phyloP scores from a whole-genome alignment of 92 coral and sea anemone genomes.

The Siderastrea siderea region DNA sequence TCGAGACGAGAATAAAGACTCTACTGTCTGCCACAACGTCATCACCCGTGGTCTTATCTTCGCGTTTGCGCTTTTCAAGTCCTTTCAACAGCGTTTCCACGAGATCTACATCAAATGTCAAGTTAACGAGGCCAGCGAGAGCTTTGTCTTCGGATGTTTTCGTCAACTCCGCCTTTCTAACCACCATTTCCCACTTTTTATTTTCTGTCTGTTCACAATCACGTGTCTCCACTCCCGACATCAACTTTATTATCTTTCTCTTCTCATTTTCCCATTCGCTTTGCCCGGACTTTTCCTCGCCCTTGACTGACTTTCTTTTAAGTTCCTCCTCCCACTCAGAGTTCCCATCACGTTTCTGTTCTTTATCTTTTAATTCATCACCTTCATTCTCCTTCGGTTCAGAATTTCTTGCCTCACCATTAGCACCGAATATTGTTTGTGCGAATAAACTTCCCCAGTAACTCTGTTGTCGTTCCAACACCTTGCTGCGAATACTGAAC shows the following conservation, averaged over 20 bases:
- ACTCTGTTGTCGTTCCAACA: neutral
- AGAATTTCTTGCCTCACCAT: neutral
- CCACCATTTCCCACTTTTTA: neutral
- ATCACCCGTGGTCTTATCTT: conserved; percentile 1
- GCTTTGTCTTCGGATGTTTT: conserved; percentile 21
- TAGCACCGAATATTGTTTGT: neutral
- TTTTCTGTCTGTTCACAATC: neutral
- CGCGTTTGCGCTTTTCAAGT: neutral
- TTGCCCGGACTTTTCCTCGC: neutral
- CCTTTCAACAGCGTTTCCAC: conserved; percentile 18
- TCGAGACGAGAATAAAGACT: conserved; percentile 20
- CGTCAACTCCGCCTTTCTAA: conserved; percentile 30
- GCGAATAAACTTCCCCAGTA: neutral
- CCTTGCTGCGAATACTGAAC: neutral
- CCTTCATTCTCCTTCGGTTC: neutral
- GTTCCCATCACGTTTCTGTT: neutral
- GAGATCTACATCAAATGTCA: conserved; percentile 19
- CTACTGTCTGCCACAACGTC: neutral
- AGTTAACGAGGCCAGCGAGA: conserved; percentile 18
- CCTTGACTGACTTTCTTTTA: neutral
- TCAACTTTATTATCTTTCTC: neutral
- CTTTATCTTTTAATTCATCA: neutral
- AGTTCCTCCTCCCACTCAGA: too few species aligned
- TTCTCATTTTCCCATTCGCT: conserved; percentile 6
- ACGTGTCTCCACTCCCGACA: neutral